A percentile compares a stretch with the other conserved stretches of the same genome.
Evolutionary conservation across 2,888 invertebrate genomes (phyloP).

Genomic region (Bellardia bayeri): DNA sequence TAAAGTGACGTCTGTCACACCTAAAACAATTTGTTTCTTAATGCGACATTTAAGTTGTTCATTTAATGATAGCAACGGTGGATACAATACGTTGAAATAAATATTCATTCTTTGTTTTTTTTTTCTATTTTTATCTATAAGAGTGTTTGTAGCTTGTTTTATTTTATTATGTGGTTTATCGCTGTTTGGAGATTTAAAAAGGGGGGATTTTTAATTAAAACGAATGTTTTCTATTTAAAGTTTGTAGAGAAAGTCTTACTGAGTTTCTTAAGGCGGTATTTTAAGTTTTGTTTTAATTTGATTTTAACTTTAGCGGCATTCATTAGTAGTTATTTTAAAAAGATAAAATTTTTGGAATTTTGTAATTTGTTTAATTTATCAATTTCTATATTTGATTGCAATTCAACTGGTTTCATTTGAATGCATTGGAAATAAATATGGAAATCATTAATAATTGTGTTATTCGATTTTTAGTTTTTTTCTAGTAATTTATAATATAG

Average conservation of each 20-base stretch:
- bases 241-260: neutral
- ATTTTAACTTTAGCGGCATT: neutral
- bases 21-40: conserved; percentile 50
- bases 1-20: conserved; percentile 51
- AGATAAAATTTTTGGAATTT: neutral
- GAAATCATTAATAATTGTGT: too few species aligned
- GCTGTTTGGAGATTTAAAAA: neutral
- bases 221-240: neutral
- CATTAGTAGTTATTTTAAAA: neutral
- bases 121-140: neutral
- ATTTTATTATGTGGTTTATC: conserved; percentile 16
- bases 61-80: conserved; percentile 33
- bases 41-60: conserved; percentile 54
- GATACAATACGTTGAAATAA: neutral
- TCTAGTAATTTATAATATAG: too few species aligned
- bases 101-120: neutral
- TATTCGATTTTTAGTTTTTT: too few species aligned
- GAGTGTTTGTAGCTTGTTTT: neutral
- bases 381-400: neutral
- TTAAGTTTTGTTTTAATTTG: neutral
- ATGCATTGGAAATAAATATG: neutral
- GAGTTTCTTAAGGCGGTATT: neutral
- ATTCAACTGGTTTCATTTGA: neutral
- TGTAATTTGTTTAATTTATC: neutral
- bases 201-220: neutral